Base-by-base conservation (phyloP, 2,113 vertebrate species). In the Haemorhous mexicanus region DNA sequence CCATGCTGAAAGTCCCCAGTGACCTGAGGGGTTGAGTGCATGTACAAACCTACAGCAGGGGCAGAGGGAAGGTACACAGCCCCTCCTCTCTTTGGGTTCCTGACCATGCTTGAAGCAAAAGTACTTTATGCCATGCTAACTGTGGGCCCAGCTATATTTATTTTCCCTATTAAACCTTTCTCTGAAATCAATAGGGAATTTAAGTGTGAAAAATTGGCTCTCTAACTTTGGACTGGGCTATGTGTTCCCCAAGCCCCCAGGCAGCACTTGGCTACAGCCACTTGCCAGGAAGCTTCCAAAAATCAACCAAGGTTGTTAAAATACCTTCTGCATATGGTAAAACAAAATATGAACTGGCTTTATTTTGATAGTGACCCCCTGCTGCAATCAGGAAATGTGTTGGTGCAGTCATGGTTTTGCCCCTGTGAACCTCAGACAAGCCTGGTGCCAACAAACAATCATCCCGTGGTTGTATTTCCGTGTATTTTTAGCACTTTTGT, bases 401-500 rank as follows among this genome's bases (percentile, higher is more conserved):
- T 18, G 59, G 44, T 68, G 32, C 58, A 67, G 82, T 64, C 61
- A 41, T 58, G 80, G 46, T 68, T 78, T 87, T 90, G 20, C 55
- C 64, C 49, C 35, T 67, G 75, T 53, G 89, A 90, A 92, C 84
- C 70, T 68, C 49, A 88, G 74, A 55, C 82, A 73, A 84, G 68
- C 43, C 49, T 69, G 55, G 33, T 68, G 30, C 10, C 20, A 53
- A 87, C 59, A 89, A 84, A 43, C 43, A 68, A 74, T 55, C 59
- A 74, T 53, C n/a, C 70, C 7, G 6, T 84, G 87, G 89, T 82
- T 87, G 87, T 67, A 84, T 79, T 62, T 59, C 82, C 24, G 28
- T 63, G 89, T 78, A 84, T 70, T 94, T 87, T 94, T 52, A 87
- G 84, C 78, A 64, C 62, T 49, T 82, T 52, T 94, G 28, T 84